These are phyloP conservation scores for Vidua chalybeata DNA, from an alignment of 2,113 vertebrate genomes.

Conservation along the genomic window DNA sequence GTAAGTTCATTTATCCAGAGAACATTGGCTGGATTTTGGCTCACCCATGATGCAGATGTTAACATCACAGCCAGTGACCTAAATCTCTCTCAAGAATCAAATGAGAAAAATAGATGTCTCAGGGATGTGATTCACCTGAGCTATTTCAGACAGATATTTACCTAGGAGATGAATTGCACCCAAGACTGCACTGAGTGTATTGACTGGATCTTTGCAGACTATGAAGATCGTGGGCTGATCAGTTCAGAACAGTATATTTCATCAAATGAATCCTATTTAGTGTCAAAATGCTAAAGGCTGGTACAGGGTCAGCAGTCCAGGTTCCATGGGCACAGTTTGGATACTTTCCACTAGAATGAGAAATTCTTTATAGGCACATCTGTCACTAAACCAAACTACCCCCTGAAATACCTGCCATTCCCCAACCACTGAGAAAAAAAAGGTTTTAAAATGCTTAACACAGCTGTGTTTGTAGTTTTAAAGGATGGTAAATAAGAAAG, in stretches of 20 bases:
- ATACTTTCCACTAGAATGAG: neutral
- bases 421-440: neutral
- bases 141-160: conserved; percentile 38
- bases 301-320: neutral
- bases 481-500: neutral
- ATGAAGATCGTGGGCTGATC: neutral
- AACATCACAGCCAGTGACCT: neutral
- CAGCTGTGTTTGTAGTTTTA: neutral
- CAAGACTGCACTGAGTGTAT: neutral
- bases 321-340: neutral
- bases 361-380: neutral
- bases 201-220: neutral
- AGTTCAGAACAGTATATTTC: neutral
- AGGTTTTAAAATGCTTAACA: neutral
- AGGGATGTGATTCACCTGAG: conserved; percentile 25
- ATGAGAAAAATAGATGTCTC: conserved; percentile 2
- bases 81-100: conserved; percentile 8
- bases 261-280: neutral
- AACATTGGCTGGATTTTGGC: neutral
- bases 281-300: neutral
- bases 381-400: neutral
- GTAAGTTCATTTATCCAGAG: neutral
- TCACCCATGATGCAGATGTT: conserved; percentile 11
- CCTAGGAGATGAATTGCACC: conserved; percentile 11
- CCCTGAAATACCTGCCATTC: neutral